These are phyloP conservation scores for Anolis apletophallus DNA, from an alignment of 2,797 vertebrate species.

Conservation along the genomic window DNA sequence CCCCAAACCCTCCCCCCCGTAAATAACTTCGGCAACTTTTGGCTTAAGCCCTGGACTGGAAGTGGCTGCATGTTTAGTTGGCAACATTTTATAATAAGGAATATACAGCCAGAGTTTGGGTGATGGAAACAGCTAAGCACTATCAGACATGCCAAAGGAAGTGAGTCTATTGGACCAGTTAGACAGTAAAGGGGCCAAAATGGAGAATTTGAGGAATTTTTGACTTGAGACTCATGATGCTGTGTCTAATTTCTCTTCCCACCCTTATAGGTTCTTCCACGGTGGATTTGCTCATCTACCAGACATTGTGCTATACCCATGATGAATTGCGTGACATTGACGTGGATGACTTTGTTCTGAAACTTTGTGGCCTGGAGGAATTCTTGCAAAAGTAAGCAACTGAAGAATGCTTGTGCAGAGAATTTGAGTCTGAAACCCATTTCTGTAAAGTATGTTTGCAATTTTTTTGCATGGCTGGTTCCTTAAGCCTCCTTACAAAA, in stretches of 20 bases:
- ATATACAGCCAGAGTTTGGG: not conserved
- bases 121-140: not conserved
- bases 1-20: not conserved
- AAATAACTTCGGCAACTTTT: not conserved
- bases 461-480: not conserved
- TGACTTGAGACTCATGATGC: not conserved
- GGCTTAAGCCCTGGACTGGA: not conserved
- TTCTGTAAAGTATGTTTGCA: not conserved
- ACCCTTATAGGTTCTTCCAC: slow-evolving; percentile 87
- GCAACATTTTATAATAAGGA: not conserved
- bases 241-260: not conserved
- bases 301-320: slow-evolving; percentile 92
- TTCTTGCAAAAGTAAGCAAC: slow-evolving; percentile 91
- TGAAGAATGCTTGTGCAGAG: not conserved
- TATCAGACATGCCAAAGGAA: not conserved
- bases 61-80: not conserved
- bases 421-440: not conserved
- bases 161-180: not conserved
- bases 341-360: slow-evolving; percentile 89
- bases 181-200: not conserved
- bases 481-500: not conserved
- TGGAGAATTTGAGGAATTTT: not conserved
- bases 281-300: slow-evolving; percentile 93
- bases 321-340: slow-evolving; percentile 86
- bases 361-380: slow-evolving; percentile 91